These are phyloP conservation scores for Cetonia aurata DNA, from an alignment of 2,888 invertebrate species.

Conservation along the genomic window DNA sequence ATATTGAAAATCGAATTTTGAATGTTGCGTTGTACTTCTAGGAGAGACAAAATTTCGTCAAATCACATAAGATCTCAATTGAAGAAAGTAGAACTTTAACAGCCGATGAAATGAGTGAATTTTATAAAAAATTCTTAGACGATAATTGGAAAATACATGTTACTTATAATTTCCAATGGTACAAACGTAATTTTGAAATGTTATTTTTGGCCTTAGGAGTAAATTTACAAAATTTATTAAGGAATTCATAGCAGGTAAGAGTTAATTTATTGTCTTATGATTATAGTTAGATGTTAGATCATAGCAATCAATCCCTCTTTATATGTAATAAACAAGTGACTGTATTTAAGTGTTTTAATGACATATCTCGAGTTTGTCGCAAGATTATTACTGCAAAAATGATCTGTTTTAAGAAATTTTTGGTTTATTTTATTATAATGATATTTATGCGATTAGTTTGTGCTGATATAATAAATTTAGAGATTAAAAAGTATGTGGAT, in stretches of 20 bases:
- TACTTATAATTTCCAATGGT: constrained; percentile 87
- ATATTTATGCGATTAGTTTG: constrained; percentile 14
- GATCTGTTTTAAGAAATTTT: constrained; percentile 22
- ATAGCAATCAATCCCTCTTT: background rate
- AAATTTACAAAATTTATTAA: constrained; percentile 63
- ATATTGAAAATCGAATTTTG: constrained; percentile 34
- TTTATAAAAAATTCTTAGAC: constrained; percentile 88
- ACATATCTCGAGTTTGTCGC: constrained; percentile 17
- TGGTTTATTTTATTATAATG: constrained; percentile 1
- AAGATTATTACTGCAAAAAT: constrained; percentile 11
- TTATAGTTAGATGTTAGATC: no score
- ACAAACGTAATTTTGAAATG: constrained; percentile 80
- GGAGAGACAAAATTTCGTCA: constrained; percentile 73
- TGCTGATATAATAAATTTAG: constrained; percentile 46
- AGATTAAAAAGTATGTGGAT: constrained; percentile 42
- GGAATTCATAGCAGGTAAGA: constrained; percentile 47
- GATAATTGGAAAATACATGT: constrained; percentile 83
- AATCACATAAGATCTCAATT: constrained; percentile 55
- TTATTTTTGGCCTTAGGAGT: constrained; percentile 74
- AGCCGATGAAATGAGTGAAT: constrained; percentile 89
- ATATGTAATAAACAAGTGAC: background rate
- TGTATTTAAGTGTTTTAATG: constrained; percentile 2
- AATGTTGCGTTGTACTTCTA: constrained; percentile 61
- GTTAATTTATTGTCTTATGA: background rate
- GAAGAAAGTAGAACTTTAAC: constrained; percentile 70